Evolutionary conservation across 2,888 invertebrate genomes (phyloP), one percentile per base, ranked within the genome.

Genomic region (Unio pictorum): DNA sequence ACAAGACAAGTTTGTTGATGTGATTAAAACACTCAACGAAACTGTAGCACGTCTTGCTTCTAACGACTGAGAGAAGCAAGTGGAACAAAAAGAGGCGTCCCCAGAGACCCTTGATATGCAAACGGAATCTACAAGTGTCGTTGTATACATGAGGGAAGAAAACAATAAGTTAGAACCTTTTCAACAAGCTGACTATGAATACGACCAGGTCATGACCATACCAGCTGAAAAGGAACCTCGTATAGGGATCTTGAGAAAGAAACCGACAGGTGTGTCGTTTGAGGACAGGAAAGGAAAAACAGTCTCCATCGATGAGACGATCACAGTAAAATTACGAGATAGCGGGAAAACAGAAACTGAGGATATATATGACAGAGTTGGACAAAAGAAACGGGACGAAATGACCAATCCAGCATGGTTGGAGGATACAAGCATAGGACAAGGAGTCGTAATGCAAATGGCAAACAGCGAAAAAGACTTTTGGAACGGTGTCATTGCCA

Each of bases 401-500:
- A 68, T 79, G 3, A 72, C 72, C n/a, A 74, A 79, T 23, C 76
- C 78, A 15, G 74, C 71, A 61, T 87, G 87, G 87, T 63, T 81
- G 17, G 75, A 78, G 15, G 78, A 82, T 55, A 63, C 71, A 55
- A 73, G 72, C 17, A 66, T 87, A 0, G 81, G 84, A 26, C 55
- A 67, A 11, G 87, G 81, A 30, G 30, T 55, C 8, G 34, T 67
- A 8, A 69, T 80, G 23, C 57, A 65, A 20, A 71, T 82, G 64
- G 74, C 71, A 20, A 54, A 67, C 75, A 93, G 94, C 71, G 98
- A 99, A 91, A 92, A 94, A 75, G 92, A 92, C 68, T 99, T 99
- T 91, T 99, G 98, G 98, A 95, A 94, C 89, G 74, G 97, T 83
- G 91, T 99, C 67, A 93, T 99, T 78, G 95, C 95, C 74, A 78